phyloP scores from a whole-genome alignment of 2,797 vertebrate genomes.

The Holocentrus rufus region DNA sequence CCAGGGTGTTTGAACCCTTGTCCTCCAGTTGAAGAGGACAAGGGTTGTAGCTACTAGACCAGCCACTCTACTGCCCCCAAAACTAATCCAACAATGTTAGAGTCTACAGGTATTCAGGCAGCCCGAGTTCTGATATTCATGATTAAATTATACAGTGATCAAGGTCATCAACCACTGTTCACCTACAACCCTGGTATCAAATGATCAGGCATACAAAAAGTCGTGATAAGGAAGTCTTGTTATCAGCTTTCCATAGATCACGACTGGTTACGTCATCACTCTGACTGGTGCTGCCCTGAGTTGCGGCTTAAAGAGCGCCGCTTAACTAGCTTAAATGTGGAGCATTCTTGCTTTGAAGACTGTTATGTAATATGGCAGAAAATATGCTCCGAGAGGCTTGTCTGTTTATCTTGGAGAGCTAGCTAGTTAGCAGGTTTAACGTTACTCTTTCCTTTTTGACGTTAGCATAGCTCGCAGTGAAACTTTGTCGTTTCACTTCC shows the following conservation, averaged over 20 bases:
- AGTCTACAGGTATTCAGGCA: background rate
- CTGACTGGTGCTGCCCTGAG: constrained; percentile 22
- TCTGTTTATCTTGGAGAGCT: constrained; percentile 25
- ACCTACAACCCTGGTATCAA: background rate
- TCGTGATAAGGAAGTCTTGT: constrained; percentile 44
- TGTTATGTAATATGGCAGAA: constrained; percentile 57
- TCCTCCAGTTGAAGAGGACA: too few species aligned
- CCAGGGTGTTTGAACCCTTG: too few species aligned
- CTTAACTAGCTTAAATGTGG: constrained; percentile 18
- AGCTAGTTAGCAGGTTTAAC: background rate
- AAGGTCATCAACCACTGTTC: background rate
- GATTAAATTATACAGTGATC: background rate
- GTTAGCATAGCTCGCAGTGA: constrained; percentile 4
- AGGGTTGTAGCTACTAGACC: too few species aligned
- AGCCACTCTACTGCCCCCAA: too few species aligned
- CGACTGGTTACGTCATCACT: constrained; percentile 68
- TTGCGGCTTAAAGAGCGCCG: constrained; percentile 27
- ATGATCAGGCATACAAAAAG: background rate
- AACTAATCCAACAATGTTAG: background rate
- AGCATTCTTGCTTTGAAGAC: constrained; percentile 4
- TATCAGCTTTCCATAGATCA: constrained; percentile 50
- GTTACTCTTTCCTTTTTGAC: background rate
- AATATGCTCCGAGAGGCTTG: constrained; percentile 25
- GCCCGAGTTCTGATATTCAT: background rate
- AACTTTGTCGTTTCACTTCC: constrained; percentile 67